phyloP scores from a whole-genome alignment of 2,113 vertebrate genomes.

The Bubo scandiacus region DNA sequence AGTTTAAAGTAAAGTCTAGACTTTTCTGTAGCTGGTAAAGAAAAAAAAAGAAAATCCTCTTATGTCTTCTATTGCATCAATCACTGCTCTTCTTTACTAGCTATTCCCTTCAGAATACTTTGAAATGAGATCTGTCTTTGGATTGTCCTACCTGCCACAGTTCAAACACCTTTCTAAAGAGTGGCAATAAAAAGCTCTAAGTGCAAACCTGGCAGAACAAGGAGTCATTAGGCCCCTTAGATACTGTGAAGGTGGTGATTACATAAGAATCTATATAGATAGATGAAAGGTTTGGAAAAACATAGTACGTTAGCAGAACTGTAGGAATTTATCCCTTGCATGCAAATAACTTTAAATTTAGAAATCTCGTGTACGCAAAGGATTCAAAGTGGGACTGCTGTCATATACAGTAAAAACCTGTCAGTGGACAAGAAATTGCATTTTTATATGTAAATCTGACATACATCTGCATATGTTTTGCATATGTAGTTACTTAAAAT shows the following conservation, averaged over 20 bases:
- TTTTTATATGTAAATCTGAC: neutral
- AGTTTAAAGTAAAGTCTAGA: slow-evolving; percentile 65
- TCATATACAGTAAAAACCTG: neutral
- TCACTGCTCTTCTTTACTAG: slow-evolving; percentile 65
- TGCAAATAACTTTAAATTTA: slow-evolving; percentile 68
- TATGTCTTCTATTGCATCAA: slow-evolving; percentile 63
- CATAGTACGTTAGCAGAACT: slow-evolving; percentile 53
- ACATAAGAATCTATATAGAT: slow-evolving; percentile 3
- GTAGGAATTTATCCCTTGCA: slow-evolving; percentile 51
- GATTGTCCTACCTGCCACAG: slow-evolving; percentile 76
- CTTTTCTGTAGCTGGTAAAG: slow-evolving; percentile 47
- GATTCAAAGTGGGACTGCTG: neutral
- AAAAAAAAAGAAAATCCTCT: slow-evolving; percentile 41
- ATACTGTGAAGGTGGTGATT: slow-evolving; percentile 34
- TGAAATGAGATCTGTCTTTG: slow-evolving; percentile 73
- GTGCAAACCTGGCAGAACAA: slow-evolving; percentile 74
- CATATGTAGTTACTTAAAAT: neutral
- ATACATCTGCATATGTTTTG: neutral
- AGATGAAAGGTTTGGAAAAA: slow-evolving; percentile 73
- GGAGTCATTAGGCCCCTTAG: slow-evolving; percentile 69
- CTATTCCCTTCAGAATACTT: slow-evolving; percentile 74
- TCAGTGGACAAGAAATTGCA: neutral
- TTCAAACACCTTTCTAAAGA: slow-evolving; percentile 80
- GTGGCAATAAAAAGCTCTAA: slow-evolving; percentile 78
- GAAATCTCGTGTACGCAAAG: slow-evolving; percentile 14